phyloP scores from a whole-genome alignment of 2,113 vertebrate genomes.

The Tyto alba region DNA sequence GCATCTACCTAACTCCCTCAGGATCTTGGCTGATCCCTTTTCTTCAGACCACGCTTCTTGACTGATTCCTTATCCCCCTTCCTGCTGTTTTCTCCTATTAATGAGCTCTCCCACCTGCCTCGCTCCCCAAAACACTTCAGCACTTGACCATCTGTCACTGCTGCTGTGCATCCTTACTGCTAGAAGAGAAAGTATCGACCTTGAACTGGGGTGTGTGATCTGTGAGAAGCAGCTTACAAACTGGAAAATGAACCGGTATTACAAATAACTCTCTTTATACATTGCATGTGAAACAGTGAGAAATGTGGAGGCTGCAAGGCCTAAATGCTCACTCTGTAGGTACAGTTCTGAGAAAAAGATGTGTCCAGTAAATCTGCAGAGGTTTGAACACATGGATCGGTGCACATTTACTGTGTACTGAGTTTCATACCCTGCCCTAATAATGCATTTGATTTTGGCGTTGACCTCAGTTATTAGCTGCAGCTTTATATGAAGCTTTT shows the following conservation, averaged over 20 bases:
- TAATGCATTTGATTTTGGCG: background rate
- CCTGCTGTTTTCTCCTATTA: conserved; percentile 43
- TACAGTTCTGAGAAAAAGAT: background rate
- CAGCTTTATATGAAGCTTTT: background rate
- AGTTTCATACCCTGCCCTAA: background rate
- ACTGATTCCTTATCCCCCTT: background rate
- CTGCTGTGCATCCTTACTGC: background rate
- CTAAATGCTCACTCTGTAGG: background rate
- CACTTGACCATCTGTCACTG: conserved; percentile 27
- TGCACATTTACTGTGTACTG: background rate
- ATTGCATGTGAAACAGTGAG: background rate
- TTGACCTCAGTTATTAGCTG: background rate
- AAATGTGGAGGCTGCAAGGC: background rate
- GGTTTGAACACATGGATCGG: fast-evolving
- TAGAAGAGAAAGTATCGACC: background rate
- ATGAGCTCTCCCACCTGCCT: conserved; percentile 47
- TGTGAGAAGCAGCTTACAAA: background rate
- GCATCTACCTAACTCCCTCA: background rate
- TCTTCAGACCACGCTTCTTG: too few species aligned
- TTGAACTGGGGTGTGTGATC: background rate
- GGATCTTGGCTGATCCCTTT: background rate
- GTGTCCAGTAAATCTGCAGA: background rate
- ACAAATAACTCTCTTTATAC: background rate
- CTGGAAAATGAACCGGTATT: background rate
- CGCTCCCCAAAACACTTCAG: background rate